These are phyloP conservation scores for Drosophila sucinea DNA, from an alignment of 1,140 invertebrate species.

Conservation along the genomic window DNA sequence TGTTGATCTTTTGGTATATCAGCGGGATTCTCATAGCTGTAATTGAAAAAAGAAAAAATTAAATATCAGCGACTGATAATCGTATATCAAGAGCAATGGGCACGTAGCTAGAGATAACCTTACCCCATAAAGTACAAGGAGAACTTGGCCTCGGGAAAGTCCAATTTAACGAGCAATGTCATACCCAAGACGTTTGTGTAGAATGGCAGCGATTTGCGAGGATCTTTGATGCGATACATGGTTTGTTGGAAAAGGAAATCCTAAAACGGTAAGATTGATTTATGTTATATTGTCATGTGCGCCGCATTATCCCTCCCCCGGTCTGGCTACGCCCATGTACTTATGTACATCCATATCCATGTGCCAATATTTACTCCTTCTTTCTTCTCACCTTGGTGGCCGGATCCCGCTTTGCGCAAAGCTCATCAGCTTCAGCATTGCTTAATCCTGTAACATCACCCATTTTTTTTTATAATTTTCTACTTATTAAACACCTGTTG, in stretches of 20 bases:
- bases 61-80: slow-evolving; percentile 13
- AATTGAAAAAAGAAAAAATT: slow-evolving; percentile 1
- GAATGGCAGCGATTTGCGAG: slow-evolving; percentile 93
- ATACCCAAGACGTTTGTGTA: slow-evolving; percentile 96
- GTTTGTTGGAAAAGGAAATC: slow-evolving; percentile 98
- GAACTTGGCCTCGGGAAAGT: slow-evolving; percentile 95
- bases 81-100: slow-evolving; percentile 2
- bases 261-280: slow-evolving; percentile 80
- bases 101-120: slow-evolving; percentile 36
- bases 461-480: slow-evolving; percentile 73
- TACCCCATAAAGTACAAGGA: slow-evolving; percentile 95
- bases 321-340: no score
- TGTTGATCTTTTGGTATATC: slow-evolving; percentile 89
- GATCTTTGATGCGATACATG: slow-evolving; percentile 97
- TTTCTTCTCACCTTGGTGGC: slow-evolving; percentile 85
- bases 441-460: slow-evolving; percentile 85
- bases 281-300: not conserved
- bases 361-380: not conserved
- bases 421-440: slow-evolving; percentile 86
- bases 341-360: no score
- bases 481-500: slow-evolving; percentile 42
- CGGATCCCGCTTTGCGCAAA: slow-evolving; percentile 86
- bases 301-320: not conserved
- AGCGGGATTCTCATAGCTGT: slow-evolving; percentile 88
- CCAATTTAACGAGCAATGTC: slow-evolving; percentile 93